phyloP scores from a whole-genome alignment of 2,113 vertebrate genomes.

The Saguinus midas region DNA sequence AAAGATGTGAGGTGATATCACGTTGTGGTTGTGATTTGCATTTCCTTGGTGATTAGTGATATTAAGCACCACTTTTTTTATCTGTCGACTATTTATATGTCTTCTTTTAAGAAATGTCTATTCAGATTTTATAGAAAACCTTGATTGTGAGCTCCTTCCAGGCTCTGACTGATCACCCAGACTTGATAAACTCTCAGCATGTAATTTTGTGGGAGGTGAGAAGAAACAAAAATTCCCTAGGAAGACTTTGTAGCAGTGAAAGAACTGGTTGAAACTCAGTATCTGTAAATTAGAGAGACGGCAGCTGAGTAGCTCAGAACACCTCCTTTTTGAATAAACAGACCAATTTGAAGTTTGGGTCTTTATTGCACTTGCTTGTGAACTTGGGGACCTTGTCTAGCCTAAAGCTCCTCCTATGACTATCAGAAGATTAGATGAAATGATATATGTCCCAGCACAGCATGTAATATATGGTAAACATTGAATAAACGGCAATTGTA shows the following conservation, averaged over 20 bases:
- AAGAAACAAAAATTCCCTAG: fast-evolving
- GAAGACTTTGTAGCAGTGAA: background rate
- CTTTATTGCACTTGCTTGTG: fast-evolving
- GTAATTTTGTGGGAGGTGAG: background rate
- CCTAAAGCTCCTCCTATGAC: fast-evolving
- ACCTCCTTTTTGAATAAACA: no score
- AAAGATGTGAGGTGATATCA: background rate
- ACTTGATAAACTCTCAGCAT: background rate
- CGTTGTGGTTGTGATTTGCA: background rate
- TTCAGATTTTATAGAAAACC: background rate
- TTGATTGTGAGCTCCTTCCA: background rate
- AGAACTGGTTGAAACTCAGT: fast-evolving
- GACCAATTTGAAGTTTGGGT: background rate
- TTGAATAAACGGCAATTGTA: fast-evolving
- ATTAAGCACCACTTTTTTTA: background rate
- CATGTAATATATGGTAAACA: fast-evolving
- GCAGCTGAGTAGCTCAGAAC: no score
- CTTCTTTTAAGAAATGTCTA: background rate
- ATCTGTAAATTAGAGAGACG: background rate
- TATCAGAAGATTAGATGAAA: background rate
- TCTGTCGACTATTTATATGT: background rate
- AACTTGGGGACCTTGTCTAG: background rate
- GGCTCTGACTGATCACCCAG: background rate
- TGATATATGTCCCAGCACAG: fast-evolving
- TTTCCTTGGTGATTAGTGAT: background rate